These are phyloP conservation scores for Phataginus tricuspis DNA, from an alignment of 2,797 vertebrate genomes.

Conservation along the genomic window DNA sequence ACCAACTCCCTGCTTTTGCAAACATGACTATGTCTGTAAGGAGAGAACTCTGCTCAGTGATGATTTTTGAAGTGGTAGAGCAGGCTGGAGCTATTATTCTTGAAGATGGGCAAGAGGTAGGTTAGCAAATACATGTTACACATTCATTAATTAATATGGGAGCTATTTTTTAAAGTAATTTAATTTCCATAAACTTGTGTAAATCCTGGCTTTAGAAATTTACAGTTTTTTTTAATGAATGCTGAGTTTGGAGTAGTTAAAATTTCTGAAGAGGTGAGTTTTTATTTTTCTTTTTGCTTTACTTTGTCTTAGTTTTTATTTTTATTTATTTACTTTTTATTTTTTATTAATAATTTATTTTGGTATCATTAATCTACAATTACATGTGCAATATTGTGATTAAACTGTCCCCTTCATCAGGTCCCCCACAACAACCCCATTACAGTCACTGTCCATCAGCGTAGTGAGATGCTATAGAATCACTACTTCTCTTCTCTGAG, in stretches of 20 bases:
- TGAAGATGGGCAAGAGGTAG: slow-evolving; percentile 88
- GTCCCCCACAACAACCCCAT: too few species aligned
- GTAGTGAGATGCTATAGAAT: too few species aligned
- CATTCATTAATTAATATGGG: not conserved
- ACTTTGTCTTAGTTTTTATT: not conserved
- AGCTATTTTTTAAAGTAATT: slow-evolving; percentile 35
- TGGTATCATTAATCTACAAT: too few species aligned
- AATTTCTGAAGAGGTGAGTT: slow-evolving; percentile 10
- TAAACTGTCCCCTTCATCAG: too few species aligned
- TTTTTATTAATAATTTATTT: too few species aligned
- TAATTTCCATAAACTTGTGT: slow-evolving; percentile 17
- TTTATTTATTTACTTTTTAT: too few species aligned
- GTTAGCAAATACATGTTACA: slow-evolving; percentile 27
- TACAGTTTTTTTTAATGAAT: not conserved
- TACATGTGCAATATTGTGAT: too few species aligned
- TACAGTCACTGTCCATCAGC: too few species aligned
- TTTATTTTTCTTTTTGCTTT: slow-evolving; percentile 5
- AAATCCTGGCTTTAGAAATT: slow-evolving; percentile 16
- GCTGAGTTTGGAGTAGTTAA: not conserved
- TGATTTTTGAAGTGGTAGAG: slow-evolving; percentile 93
- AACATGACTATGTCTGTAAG: slow-evolving; percentile 95
- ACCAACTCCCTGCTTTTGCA: slow-evolving; percentile 92
- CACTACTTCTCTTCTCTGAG: too few species aligned
- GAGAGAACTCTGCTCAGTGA: slow-evolving; percentile 92
- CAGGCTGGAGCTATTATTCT: slow-evolving; percentile 91